Conservation (phyloP, 2,888 invertebrate genomes). For the Lasioglossum leucozonium region DNA sequence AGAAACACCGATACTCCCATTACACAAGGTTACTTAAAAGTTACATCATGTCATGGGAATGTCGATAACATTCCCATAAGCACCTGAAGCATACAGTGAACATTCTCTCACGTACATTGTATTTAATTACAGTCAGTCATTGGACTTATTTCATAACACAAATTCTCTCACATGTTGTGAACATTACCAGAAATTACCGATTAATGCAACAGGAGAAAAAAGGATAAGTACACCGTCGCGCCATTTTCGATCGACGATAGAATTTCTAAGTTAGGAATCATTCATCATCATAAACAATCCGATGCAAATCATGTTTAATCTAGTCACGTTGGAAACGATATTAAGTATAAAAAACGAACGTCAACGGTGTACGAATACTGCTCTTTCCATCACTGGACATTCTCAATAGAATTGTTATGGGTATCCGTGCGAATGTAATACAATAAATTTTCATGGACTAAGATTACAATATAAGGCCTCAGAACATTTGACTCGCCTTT, state of each 20-base stretch:
- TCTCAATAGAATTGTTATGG: constrained; percentile 64
- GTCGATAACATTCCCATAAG: constrained; percentile 67
- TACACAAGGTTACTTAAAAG: constrained; percentile 70
- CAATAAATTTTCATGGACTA: constrained; percentile 69
- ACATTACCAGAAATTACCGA: constrained; percentile 61
- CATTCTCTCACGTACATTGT: constrained; percentile 79
- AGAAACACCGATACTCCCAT: constrained; percentile 75
- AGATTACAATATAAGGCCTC: constrained; percentile 79
- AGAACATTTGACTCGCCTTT: constrained; percentile 72
- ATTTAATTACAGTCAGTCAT: constrained; percentile 81
- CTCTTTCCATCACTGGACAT: constrained; percentile 36
- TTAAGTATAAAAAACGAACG: not conserved
- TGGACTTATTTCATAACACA: constrained; percentile 81
- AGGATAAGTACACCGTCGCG: not conserved
- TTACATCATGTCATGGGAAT: constrained; percentile 74
- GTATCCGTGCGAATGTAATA: constrained; percentile 69
- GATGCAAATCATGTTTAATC: not conserved
- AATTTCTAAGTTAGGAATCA: not conserved
- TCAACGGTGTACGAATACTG: constrained; percentile 5
- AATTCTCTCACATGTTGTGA: constrained; percentile 70
- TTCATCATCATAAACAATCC: not conserved
- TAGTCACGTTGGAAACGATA: not conserved
- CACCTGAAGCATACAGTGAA: constrained; percentile 80
- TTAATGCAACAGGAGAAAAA: constrained; percentile 37
- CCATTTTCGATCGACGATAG: not conserved